Evolutionary conservation across 1,140 invertebrate species (phyloP).

Genomic region (Antheraea mylitta): DNA sequence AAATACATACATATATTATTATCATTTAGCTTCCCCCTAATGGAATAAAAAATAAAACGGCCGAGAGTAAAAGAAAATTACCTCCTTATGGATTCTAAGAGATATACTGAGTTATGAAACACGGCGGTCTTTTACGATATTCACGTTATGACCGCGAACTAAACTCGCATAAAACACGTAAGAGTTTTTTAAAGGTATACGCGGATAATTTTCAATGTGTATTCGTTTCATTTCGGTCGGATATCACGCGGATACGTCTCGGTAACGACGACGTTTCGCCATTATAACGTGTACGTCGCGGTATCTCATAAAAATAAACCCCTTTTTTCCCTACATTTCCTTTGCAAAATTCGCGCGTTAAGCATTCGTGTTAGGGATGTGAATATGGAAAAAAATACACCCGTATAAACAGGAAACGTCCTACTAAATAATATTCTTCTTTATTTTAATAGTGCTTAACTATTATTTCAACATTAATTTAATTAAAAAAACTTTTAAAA

Average conservation of each 20-base stretch:
- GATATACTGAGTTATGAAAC: too few species aligned
- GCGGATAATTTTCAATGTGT: conserved; percentile 3
- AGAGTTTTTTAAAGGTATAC: background rate
- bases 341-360: conserved; percentile 11
- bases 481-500: too few species aligned
- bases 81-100: too few species aligned
- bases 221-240: conserved; percentile 24
- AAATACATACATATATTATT: too few species aligned
- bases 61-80: too few species aligned
- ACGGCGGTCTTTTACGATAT: background rate
- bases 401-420: too few species aligned
- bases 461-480: background rate
- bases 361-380: conserved; percentile 12
- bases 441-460: too few species aligned
- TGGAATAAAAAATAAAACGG: too few species aligned
- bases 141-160: background rate
- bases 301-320: conserved; percentile 27
- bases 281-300: conserved; percentile 22
- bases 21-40: too few species aligned
- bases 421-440: background rate
- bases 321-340: conserved; percentile 19
- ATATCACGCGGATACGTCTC: conserved; percentile 21
- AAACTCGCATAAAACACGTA: background rate
- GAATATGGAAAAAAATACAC: background rate
- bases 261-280: conserved; percentile 21